These are phyloP conservation scores for Prunella himalayana DNA, from an alignment of 2,113 vertebrate genomes.

Conservation along the genomic window DNA sequence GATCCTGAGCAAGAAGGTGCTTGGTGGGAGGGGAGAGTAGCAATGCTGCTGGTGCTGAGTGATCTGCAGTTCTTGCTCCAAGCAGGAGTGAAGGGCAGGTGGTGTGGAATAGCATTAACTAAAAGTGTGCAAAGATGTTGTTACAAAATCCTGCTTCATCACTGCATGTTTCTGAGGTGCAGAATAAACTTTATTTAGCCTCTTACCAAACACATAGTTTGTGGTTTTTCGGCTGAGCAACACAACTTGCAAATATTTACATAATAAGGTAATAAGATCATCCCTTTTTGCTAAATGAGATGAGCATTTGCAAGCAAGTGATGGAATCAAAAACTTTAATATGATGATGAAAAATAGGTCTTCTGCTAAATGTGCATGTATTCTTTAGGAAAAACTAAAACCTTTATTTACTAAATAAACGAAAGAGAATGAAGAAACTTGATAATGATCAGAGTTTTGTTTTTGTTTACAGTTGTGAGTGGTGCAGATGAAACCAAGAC, in stretches of 20 bases:
- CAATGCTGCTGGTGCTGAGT: neutral
- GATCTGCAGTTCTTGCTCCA: neutral
- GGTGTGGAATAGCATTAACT: neutral
- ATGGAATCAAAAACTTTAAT: neutral
- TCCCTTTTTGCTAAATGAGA: neutral
- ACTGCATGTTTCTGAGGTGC: neutral
- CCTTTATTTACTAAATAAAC: neutral
- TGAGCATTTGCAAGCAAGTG: neutral
- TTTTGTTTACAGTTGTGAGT: neutral
- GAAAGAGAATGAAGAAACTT: neutral
- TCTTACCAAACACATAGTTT: neutral
- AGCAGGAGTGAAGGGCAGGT: neutral
- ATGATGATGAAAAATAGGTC: neutral
- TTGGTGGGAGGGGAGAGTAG: neutral
- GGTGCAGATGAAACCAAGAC: neutral
- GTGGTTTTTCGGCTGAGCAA: neutral
- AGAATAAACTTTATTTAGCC: neutral
- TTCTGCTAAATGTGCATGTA: neutral
- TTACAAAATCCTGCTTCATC: neutral
- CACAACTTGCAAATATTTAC: neutral
- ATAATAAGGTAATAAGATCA: neutral
- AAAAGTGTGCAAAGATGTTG: neutral
- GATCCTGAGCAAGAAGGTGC: neutral
- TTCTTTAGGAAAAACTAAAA: neutral
- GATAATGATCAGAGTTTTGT: neutral